Evolutionary conservation across 53 echinoderm and acorn worm genomes (phyloP).

Genomic region (Antedon mediterranea): DNA sequence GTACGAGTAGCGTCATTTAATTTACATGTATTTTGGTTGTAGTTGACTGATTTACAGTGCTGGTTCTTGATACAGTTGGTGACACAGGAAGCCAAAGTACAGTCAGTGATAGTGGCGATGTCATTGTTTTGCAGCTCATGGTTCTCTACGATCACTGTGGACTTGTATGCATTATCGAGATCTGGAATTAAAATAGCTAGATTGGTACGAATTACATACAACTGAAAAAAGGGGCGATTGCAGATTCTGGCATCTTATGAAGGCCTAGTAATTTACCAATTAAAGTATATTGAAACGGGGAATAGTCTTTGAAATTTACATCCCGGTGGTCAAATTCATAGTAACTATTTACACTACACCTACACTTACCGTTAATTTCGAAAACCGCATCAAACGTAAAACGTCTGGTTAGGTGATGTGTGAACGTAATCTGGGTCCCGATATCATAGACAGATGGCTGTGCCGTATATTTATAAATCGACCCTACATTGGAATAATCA

Average conservation of each 20-base stretch:
- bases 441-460: background rate
- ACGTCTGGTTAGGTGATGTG: background rate
- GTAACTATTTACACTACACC: background rate
- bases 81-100: background rate
- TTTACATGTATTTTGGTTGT: background rate
- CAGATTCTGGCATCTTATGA: too few relatives aligned
- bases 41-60: background rate
- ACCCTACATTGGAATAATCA: background rate
- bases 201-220: too few relatives aligned
- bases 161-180: background rate
- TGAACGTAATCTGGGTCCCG: background rate
- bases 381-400: background rate
- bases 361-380: background rate
- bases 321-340: too few relatives aligned
- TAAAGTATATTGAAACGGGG: too few relatives aligned
- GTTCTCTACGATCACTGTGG: background rate
- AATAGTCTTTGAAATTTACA: too few relatives aligned
- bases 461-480: background rate
- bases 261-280: too few relatives aligned
- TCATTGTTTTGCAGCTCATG: background rate
- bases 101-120: background rate
- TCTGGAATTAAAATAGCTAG: background rate
- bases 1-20: background rate
- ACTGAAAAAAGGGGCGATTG: too few relatives aligned
- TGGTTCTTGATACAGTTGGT: background rate